phyloP scores from a whole-genome alignment of 2,113 vertebrate species.

The Todiramphus chloris region DNA sequence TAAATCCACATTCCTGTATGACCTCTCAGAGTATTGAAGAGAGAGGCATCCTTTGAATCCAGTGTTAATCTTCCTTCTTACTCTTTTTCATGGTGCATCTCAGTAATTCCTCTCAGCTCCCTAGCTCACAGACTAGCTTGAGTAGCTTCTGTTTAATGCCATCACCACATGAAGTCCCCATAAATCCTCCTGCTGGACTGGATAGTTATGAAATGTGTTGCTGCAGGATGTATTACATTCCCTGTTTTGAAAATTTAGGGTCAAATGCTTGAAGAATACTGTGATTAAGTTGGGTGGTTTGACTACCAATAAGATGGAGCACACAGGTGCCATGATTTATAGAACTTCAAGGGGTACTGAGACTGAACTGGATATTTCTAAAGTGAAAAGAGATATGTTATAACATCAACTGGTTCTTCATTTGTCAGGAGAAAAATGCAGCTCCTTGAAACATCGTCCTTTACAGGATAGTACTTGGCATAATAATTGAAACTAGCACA shows the following conservation, averaged over 20 bases:
- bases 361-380: neutral
- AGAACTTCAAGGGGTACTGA: neutral
- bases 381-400: neutral
- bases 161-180: neutral
- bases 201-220: neutral
- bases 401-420: neutral
- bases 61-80: neutral
- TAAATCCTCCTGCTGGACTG: neutral
- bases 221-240: neutral
- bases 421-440: neutral
- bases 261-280: neutral
- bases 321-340: neutral
- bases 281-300: slow-evolving; percentile 7
- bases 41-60: neutral
- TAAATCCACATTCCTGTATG: neutral
- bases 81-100: neutral
- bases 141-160: neutral
- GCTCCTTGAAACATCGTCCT: neutral
- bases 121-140: neutral
- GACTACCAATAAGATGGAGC: neutral
- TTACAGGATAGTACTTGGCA: neutral
- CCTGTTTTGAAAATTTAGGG: neutral
- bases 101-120: neutral
- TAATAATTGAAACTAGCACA: neutral
- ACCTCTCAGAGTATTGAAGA: neutral